These are phyloP conservation scores for Antigone vipio DNA, from an alignment of 2,113 vertebrate species.

Conservation along the genomic window DNA sequence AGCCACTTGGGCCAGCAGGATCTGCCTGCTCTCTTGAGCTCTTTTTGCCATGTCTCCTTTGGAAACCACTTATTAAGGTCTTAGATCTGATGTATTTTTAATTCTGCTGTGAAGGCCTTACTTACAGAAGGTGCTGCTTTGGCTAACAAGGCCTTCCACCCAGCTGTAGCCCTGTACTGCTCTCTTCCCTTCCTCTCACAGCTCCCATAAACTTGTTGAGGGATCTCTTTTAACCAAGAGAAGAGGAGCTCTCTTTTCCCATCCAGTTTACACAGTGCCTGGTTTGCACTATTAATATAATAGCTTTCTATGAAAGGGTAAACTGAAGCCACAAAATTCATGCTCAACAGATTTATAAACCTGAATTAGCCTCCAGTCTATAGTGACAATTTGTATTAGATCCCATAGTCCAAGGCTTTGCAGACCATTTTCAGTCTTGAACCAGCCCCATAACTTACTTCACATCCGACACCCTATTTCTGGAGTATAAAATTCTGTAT, in stretches of 20 bases:
- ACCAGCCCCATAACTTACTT: background rate
- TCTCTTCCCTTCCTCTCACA: background rate
- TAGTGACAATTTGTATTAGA: background rate
- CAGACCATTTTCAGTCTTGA: background rate
- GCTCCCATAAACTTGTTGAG: background rate
- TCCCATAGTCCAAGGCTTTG: background rate
- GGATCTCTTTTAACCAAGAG: background rate
- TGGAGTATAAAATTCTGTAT: background rate
- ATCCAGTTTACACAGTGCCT: background rate
- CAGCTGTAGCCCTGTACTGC: rapidly evolving
- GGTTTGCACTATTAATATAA: background rate
- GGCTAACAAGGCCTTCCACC: background rate
- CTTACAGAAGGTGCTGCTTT: background rate
- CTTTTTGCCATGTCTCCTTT: background rate
- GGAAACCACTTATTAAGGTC: background rate
- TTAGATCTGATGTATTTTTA: background rate
- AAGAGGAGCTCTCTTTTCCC: background rate
- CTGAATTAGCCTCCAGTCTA: background rate
- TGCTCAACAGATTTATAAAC: background rate
- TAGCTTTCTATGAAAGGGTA: background rate
- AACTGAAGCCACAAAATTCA: background rate
- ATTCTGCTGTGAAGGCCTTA: background rate
- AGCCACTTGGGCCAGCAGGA: conserved; percentile 4
- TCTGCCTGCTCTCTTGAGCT: background rate
- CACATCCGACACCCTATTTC: background rate